Base-by-base conservation (phyloP, 2,888 invertebrate genomes). In the Dinocampus coccinellae region DNA sequence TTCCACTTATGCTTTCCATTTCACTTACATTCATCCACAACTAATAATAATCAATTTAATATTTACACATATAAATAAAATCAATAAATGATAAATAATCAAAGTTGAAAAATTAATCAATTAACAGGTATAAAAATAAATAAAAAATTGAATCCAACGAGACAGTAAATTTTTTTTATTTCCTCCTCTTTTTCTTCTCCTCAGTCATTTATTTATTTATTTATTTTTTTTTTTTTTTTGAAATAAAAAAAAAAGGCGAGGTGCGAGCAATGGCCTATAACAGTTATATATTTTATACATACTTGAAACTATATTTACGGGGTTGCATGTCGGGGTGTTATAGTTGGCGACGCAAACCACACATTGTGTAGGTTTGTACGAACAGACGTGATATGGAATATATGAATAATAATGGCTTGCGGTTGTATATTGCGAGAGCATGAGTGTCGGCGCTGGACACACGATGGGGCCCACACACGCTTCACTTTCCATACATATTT, bases 301-400 rank as follows among this genome's bases (percentile, higher is more conserved):
- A 78, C 78, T 79, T 75, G 74, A 66, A 69, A 73, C 77, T 79
- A 81, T 47, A 47, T 81, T 81, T 79, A 81, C 79, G 58, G 73
- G 67, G 58, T 67, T 53, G 64, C 70, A 71, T 66, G 61, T 71
- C 22, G 66, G 64, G 62, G 66, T 67, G 71, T 71, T 66, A 67
- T 67, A 60, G 66, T 66, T 60, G 47, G 53, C 36, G 53, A 69
- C 52, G 36, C 55, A 36, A 66, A 47, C 16, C 65, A 71, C 66
- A 71, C 68, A 63, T 42, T 61, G 71, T 80, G 79, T 81, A 79
- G 82, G 81, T 82, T 82, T 80, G 81, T 81, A 81, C 77, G 82
- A 83, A 82, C 85, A 85, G 83, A 85, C 86, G 83, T 86, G 86
- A 85, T 83, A 82, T 81, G 81, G 86, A 86, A 87, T 87, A 87